Evolutionary conservation across 2,888 invertebrate genomes (phyloP), one percentile per base, ranked within the genome.

Genomic region (Zhuqinia jingwanae): DNA sequence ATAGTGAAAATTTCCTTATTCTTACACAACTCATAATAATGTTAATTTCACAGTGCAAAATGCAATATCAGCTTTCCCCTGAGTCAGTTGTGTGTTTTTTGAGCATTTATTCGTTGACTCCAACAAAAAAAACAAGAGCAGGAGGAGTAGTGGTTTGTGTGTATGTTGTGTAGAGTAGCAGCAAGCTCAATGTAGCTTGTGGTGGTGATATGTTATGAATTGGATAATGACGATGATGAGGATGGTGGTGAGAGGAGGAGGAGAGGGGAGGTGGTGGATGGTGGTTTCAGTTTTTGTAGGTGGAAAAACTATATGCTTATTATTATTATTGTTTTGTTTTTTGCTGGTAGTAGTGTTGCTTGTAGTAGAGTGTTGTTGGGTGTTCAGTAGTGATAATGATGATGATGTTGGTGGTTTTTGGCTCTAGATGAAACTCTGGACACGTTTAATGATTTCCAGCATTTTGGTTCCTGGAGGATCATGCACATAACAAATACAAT

Each of bases 361-460:
- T 53, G n/a, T 53, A 53, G n/a, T 53, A 47, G 53, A 53, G 53
- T 63, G 63, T 63, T 63, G 65, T 42, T 68, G 42, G 65, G 65
- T 36, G 36, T 36, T 36, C 36, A 36, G 5, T 36, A 36, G 36
- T 36, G 65, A 65, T 17, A 17, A 53, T 45, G 65, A 73, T 56
- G 50, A 73, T 56, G 30, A 56, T 75, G 53, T 53, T 75, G 17
- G 75, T 75, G 75, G 75, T 75, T 75, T 70, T 53, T 53, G 75
- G 30, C 56, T 56, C 75, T 36, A 27, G 75, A 56, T 75, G 30
- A 78, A 78, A 63, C 45, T 63, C 45, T 78, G 78, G 60, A 60
- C 78, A 78, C 78, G 45, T 63, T 63, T 60, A 78, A 78, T 78
- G 78, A 78, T 63, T 78, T 78, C 63, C 60, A 78, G 75, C 56